Evolutionary conservation across 2,888 invertebrate genomes (phyloP), one percentile per base, ranked within the genome.

Genomic region (Alcis repandata): DNA sequence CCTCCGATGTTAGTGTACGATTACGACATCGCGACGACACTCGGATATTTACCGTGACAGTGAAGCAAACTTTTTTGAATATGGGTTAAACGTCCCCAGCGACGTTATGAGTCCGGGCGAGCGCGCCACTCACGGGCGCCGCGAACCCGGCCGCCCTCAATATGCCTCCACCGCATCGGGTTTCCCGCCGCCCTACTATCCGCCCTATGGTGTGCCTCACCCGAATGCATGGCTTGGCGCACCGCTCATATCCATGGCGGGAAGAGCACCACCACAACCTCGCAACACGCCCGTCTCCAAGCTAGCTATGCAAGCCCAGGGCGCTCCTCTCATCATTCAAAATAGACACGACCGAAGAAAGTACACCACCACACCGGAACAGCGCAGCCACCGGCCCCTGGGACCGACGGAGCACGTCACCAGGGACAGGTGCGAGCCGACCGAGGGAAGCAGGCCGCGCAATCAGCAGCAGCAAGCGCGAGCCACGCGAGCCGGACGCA

Each of bases 251-350:
- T 97, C 97, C 54, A 96, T 96, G 92, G 95, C 96, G 70, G 95
- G 95, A 81, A 94, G 94, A 53, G 92, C 94, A 70, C 94, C 91
- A 72, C 86, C 82, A 73, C 83, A 83, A 60, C 68, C 86, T 61
- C 85, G 93, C 68, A 88, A 87, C 74, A 92, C 94, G 72, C 95
- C 95, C 46, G 94, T 97, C 70, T 95, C 97, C 10, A 95, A 96
- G 77, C 88, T 97, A 70, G 97, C 97, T 13, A 96, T 96, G 80
- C 97, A 97, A 86, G 96, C 97, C 6, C 97, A 97, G 84, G 97
- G 97, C 46, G 96, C 96, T 48, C 97, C 98, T n/a, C 93, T 98
- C 69, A 96, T 97, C 73, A 94, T 97, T 67, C 93, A 96, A 75
- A 95, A 96, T 74, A 92, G 95, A 76, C 95, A 95, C 85, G 94